Percentiles rank a stretch among this genome's conserved stretches.
These are phyloP conservation scores for Machaerirhynchus nigripectus DNA, from an alignment of 2,113 vertebrate species.

Conservation along the genomic window DNA sequence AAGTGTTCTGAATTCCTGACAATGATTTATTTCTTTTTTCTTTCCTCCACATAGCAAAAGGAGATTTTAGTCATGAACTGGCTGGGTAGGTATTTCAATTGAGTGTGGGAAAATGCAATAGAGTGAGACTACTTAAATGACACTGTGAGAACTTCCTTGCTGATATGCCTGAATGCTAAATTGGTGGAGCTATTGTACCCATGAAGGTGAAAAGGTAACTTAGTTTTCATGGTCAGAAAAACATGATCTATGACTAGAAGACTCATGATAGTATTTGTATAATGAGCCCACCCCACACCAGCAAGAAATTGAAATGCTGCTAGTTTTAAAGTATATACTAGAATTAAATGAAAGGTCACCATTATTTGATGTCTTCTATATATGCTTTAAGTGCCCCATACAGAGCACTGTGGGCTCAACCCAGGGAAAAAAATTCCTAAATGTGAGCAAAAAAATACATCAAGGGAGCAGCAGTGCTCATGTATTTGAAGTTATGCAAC, in stretches of 20 bases:
- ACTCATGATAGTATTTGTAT: neutral
- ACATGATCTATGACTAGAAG: neutral
- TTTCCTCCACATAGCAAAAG: neutral
- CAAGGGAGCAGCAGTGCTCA: neutral
- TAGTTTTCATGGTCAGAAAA: slow-evolving; percentile 11
- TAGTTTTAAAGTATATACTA: neutral
- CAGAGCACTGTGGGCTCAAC: neutral
- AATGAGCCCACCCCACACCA: neutral
- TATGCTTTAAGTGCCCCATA: neutral
- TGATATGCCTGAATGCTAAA: neutral
- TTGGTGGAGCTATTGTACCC: slow-evolving; percentile 14
- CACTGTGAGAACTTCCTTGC: slow-evolving; percentile 52
- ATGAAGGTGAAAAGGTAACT: neutral
- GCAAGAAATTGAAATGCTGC: neutral
- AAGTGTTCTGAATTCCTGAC: neutral
- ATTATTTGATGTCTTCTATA: neutral
- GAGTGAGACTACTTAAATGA: slow-evolving; percentile 46
- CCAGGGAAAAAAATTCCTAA: neutral
- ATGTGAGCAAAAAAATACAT: neutral
- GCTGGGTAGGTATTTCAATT: neutral
- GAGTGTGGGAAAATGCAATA: slow-evolving; percentile 52
- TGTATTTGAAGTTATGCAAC: neutral
- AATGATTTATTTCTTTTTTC: neutral
- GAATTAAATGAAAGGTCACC: neutral
- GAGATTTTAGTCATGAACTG: neutral